Percentiles rank a stretch among this genome's conserved stretches.
Conservation (phyloP, 1,140 invertebrate genomes). For the Drosophila littoralis region DNA sequence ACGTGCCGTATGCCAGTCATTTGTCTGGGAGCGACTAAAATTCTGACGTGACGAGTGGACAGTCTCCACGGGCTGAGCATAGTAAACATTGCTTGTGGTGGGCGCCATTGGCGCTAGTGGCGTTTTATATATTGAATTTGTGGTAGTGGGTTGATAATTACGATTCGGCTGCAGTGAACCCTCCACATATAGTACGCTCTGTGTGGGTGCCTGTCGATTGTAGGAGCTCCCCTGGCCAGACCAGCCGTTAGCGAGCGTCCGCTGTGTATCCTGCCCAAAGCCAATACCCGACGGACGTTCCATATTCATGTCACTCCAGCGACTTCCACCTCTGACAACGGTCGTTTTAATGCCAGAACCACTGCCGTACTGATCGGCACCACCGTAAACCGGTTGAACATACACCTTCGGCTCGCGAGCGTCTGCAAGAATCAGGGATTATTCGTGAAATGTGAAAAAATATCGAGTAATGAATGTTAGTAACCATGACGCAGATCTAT, state of each 20-base stretch:
- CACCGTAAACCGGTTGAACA: constrained; percentile 4
- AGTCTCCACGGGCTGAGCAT: constrained; percentile 63
- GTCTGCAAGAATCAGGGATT: constrained; percentile 39
- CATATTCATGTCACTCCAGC: constrained; percentile 76
- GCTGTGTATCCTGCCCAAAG: constrained; percentile 8
- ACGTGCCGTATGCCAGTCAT: constrained; percentile 35
- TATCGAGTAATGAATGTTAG: constrained; percentile 40
- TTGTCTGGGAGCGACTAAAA: constrained; percentile 45
- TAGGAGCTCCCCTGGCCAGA: constrained; percentile 51
- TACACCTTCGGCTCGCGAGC: constrained; percentile 55
- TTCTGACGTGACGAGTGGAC: constrained; percentile 43
- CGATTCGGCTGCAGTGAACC: constrained; percentile 75
- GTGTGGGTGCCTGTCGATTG: constrained; percentile 44
- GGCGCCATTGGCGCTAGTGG: constrained; percentile 66
- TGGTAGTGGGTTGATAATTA: constrained; percentile 65
- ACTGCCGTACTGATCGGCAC: constrained; percentile 38
- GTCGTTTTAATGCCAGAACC: constrained; percentile 40
- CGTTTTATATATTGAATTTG: constrained; percentile 46
- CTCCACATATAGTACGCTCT: constrained; percentile 67
- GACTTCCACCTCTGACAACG: constrained; percentile 42
- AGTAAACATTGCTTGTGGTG: constrained; percentile 42
- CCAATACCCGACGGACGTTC: constrained; percentile 64
- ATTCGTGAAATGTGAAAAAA: constrained; percentile 4
- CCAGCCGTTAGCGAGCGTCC: constrained; percentile 31
- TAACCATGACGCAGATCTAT: constrained; percentile 60